Evolutionary conservation across 2,888 invertebrate genomes (phyloP).

Genomic region (Drosophila falleni): DNA sequence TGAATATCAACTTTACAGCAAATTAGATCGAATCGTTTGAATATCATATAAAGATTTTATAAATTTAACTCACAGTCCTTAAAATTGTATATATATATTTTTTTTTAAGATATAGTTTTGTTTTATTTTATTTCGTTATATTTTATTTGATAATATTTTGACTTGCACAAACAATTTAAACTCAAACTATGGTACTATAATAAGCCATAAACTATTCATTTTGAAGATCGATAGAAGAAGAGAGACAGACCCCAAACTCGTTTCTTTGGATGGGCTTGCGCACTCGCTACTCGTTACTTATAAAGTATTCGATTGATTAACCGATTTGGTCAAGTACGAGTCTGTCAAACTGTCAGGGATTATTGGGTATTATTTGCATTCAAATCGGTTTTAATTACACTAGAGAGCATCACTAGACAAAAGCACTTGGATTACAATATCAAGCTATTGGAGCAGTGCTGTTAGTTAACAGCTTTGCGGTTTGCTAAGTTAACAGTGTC

Average conservation of each 20-base stretch:
- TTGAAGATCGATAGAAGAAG: conserved; percentile 65
- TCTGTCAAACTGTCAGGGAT: conserved; percentile 11
- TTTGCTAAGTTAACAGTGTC: conserved; percentile 15
- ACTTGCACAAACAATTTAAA: conserved; percentile 61
- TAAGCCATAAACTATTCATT: conserved; percentile 50
- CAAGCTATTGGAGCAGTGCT: conserved; percentile 7
- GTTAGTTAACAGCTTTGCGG: conserved; percentile 14
- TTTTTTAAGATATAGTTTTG: conserved; percentile 21
- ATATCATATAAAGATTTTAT: conserved; percentile 53
- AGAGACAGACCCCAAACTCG: conserved; percentile 23
- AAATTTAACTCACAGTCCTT: conserved; percentile 69
- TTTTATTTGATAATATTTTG: conserved; percentile 44
- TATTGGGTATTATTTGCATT: conserved; percentile 24
- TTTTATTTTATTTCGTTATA: conserved; percentile 17
- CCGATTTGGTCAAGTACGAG: conserved; percentile 2
- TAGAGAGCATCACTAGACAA: conserved; percentile 57
- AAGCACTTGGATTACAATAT: conserved; percentile 64
- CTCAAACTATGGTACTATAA: conserved; percentile 35
- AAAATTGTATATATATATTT: conserved; percentile 32
- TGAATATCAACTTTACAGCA: conserved; percentile 50
- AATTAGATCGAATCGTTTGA: conserved; percentile 44
- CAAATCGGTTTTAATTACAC: conserved; percentile 21
- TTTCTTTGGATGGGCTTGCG: conserved; percentile 65
- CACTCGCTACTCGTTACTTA: conserved; percentile 8
- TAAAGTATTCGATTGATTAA: neutral